Evolutionary conservation across 2,888 invertebrate species (phyloP).

Genomic region (Willowsia nigromaculata): DNA sequence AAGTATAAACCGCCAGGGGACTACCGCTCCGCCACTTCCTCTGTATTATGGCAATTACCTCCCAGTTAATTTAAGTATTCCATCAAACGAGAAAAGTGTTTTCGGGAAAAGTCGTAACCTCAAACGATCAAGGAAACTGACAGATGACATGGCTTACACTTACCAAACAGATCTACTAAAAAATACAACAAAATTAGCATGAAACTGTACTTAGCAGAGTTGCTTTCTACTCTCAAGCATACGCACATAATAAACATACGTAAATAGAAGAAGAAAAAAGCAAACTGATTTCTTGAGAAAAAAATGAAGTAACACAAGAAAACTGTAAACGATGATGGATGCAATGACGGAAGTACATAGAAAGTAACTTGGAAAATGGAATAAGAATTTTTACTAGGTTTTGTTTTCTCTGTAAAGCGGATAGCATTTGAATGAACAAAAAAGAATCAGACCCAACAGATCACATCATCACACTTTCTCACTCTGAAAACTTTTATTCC

Average conservation of each 20-base stretch:
- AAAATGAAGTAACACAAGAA: conserved; percentile 3
- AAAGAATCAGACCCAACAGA: conserved; percentile 13
- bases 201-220: conserved; percentile 31
- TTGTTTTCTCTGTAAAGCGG: not conserved
- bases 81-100: conserved; percentile 69
- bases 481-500: not conserved
- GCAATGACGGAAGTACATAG: conserved; percentile 48
- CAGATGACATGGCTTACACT: conserved; percentile 68
- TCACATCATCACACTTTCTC: not conserved
- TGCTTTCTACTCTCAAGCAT: not conserved
- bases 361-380: not conserved
- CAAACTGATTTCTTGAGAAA: not conserved
- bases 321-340: conserved; percentile 24
- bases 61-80: conserved; percentile 72
- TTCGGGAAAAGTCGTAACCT: conserved; percentile 65
- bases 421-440: not conserved
- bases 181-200: conserved; percentile 27
- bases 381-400: not conserved
- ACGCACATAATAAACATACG: not conserved
- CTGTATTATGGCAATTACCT: conserved; percentile 73
- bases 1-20: conserved; percentile 69
- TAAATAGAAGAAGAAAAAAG: not conserved
- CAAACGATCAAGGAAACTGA: conserved; percentile 70
- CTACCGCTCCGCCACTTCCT: conserved; percentile 69
- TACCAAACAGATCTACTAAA: not conserved